Evolutionary conservation across 1,140 invertebrate species (phyloP).

Genomic region (Potamilus streckersoni): DNA sequence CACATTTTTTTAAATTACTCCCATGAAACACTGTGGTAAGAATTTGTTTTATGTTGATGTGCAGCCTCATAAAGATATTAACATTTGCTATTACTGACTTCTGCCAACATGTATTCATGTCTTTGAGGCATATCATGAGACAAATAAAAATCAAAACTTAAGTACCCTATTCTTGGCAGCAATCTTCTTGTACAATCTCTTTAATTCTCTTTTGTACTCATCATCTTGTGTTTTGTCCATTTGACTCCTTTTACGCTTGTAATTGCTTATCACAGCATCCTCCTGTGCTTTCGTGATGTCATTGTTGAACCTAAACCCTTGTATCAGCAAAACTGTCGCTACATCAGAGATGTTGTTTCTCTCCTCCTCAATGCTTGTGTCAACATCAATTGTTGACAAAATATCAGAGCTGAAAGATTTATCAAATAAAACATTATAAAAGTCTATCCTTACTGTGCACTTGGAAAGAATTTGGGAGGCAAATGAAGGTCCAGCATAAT

Average conservation of each 20-base stretch:
- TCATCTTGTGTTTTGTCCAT: constrained; percentile 53
- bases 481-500: too few relatives aligned
- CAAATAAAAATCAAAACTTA: constrained; percentile 1
- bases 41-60: too few relatives aligned
- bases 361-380: constrained; percentile 57
- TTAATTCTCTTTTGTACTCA: constrained; percentile 58
- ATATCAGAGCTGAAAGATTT: constrained; percentile 54
- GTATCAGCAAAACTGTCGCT: constrained; percentile 22
- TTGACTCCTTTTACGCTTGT: constrained; percentile 37
- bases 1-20: too few relatives aligned
- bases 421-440: too few relatives aligned
- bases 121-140: too few relatives aligned
- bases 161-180: constrained; percentile 62
- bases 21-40: too few relatives aligned
- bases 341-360: constrained; percentile 39
- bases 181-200: constrained; percentile 55
- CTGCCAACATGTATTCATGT: too few relatives aligned
- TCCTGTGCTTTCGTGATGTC: constrained; percentile 50
- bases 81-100: too few relatives aligned
- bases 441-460: too few relatives aligned
- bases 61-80: too few relatives aligned
- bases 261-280: constrained; percentile 37
- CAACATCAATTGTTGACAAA: constrained; percentile 51
- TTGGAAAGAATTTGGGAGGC: too few relatives aligned
- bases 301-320: constrained; percentile 50